These are phyloP conservation scores for Blastobasis lacticolella DNA, from an alignment of 2,888 invertebrate genomes.

Conservation along the genomic window DNA sequence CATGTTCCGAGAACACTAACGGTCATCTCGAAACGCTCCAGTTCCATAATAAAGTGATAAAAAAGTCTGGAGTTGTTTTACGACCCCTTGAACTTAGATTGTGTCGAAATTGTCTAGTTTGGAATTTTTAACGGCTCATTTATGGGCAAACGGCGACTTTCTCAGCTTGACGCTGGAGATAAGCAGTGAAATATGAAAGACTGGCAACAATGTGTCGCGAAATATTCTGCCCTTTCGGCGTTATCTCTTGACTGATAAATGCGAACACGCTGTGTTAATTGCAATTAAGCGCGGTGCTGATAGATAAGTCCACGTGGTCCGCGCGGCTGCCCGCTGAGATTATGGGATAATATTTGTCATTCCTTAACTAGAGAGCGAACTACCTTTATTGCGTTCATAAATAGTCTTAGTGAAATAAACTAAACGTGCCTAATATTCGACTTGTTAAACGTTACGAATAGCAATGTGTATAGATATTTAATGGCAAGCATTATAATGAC, in stretches of 20 bases:
- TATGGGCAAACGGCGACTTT: conserved; percentile 11
- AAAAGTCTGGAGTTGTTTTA: conserved; percentile 31
- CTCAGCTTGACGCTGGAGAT: conserved; percentile 1
- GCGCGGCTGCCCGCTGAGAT: background rate
- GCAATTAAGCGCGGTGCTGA: conserved; percentile 1
- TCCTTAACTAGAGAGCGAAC: background rate
- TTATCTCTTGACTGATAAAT: conserved; percentile 1
- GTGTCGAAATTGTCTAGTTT: conserved; percentile 32
- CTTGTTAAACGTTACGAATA: too few relatives aligned
- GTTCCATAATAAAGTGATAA: conserved; percentile 26
- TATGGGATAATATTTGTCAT: background rate
- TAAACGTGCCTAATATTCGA: too few relatives aligned
- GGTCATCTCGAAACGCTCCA: conserved; percentile 27
- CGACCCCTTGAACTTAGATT: conserved; percentile 44
- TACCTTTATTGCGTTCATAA: background rate
- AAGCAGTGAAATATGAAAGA: background rate
- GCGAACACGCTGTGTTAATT: conserved; percentile 1
- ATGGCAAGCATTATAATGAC: too few relatives aligned
- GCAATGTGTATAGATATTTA: too few relatives aligned
- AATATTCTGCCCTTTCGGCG: conserved; percentile 1
- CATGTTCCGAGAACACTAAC: conserved; percentile 57
- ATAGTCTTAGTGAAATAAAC: background rate
- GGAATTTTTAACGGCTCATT: conserved; percentile 23
- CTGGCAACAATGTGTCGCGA: conserved; percentile 3
- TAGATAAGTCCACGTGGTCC: background rate